Evolutionary conservation across 2,113 vertebrate genomes (phyloP), one percentile per base, ranked within the genome.

Genomic region (Hypanus sabinus): DNA sequence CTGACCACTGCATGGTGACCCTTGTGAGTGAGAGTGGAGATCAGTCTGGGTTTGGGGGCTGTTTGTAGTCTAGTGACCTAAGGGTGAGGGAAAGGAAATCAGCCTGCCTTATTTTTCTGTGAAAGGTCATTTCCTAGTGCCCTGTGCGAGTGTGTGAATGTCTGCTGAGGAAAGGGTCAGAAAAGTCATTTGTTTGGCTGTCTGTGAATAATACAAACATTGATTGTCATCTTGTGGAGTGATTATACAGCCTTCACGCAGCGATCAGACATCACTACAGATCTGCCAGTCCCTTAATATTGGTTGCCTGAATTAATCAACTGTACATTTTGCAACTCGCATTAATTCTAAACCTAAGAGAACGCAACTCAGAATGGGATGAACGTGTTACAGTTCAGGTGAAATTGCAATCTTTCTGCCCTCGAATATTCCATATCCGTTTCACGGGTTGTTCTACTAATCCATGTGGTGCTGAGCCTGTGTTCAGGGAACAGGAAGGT

Each of bases 151-250:
- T 8, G 85, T n/a, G 60, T 33, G 14, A 2, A 18, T 33, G 30
- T 62, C 16, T 0, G 55, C 0, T 30, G 11, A 65, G 57, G 6
- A 65, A 24, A 65, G 57, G 27, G n/a, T 65, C 60, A 88, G 81
- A 88, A 60, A 16, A 18, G 7, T 0, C 30, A 55, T 85, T 85
- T 33, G 14, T 62, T 65, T 68, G 85, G 30, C 33, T 30, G 12
- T 90, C 30, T 90, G 85, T 90, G 85, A 90, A 90, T 90, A 90
- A 68, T 90, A 14, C n/a, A 68, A n/a, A 90, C 62, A 90, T 90
- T 62, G 16, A 90, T 90, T 65, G 85, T 90, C 60, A 68, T 65
- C 30, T 90, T 90, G 85, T n/a, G 62, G 60, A 62, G 5, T 83
- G 38, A 85, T 27, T 85, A 60, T 55, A 85, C 22, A 85, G 27